These are phyloP conservation scores for Gibbula magus DNA, from an alignment of 2,888 invertebrate genomes.

Conservation along the genomic window DNA sequence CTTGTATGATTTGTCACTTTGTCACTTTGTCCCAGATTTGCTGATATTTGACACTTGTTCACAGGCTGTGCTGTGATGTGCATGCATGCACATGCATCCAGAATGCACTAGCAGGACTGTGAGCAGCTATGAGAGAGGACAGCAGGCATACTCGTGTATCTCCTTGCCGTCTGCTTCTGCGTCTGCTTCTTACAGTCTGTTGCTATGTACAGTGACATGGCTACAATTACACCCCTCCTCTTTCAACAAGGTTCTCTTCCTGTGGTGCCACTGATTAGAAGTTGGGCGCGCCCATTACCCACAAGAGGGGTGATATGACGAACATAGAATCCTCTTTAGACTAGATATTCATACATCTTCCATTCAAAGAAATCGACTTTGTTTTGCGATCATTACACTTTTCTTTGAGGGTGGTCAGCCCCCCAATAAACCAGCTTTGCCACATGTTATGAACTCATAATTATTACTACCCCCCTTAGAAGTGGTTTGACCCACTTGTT, in stretches of 20 bases:
- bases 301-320: neutral
- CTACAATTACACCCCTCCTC: neutral
- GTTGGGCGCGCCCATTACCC: neutral
- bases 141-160: slow-evolving; percentile 2
- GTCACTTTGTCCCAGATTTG: neutral
- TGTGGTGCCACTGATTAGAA: slow-evolving; percentile 8
- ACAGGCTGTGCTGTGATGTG: neutral
- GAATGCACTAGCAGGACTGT: neutral
- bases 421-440: no score
- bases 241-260: slow-evolving; percentile 12
- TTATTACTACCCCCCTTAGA: neutral
- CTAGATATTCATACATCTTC: no score
- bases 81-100: neutral
- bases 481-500: neutral
- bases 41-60: neutral
- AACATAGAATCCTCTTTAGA: neutral
- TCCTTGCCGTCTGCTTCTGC: slow-evolving; percentile 6
- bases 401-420: no score
- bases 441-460: neutral
- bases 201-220: slow-evolving; percentile 15
- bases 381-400: no score
- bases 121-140: neutral
- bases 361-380: no score
- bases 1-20: no score
- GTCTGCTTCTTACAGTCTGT: neutral